Conservation (phyloP, 2,113 vertebrate species). For the Poeciliopsis retropinna region DNA sequence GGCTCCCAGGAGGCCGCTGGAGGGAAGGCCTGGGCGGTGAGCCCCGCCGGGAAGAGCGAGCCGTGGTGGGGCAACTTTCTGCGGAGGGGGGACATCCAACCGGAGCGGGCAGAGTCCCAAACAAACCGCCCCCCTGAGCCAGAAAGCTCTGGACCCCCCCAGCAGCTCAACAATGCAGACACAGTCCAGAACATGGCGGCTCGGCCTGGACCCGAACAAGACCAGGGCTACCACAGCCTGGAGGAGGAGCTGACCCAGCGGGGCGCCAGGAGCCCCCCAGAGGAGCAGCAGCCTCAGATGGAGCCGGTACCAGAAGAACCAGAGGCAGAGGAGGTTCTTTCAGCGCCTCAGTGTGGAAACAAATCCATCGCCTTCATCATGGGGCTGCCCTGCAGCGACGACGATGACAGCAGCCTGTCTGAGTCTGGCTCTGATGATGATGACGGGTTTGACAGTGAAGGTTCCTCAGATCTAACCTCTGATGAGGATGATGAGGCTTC, state of each 20-base stretch:
- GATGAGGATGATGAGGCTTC: conserved; percentile 40
- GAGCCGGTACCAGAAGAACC: not conserved
- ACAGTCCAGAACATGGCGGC: conserved; percentile 38
- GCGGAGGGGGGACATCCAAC: conserved; percentile 33
- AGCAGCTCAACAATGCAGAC: conserved; percentile 43
- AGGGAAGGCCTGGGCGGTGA: conserved; percentile 6
- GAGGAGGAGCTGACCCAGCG: conserved; percentile 84
- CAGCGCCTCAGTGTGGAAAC: conserved; percentile 83
- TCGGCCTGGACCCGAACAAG: conserved; percentile 82
- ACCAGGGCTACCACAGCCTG: conserved; percentile 90
- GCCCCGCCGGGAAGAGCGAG: not conserved
- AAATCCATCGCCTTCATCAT: conserved; percentile 93
- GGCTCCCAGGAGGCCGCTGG: conserved; percentile 37
- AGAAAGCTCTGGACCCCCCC: conserved; percentile 71
- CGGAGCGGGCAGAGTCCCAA: conserved; percentile 7
- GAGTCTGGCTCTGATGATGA: conserved; percentile 66
- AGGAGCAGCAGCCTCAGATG: not conserved
- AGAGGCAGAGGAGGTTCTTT: not conserved
- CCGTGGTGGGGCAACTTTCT: conserved; percentile 65
- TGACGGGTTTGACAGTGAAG: conserved; percentile 90
- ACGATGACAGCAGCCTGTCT: conserved; percentile 68
- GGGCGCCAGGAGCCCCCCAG: not conserved
- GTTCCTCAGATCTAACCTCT: conserved; percentile 69
- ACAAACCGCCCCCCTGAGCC: conserved; percentile 35
- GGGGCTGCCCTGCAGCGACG: conserved; percentile 84